Base-by-base conservation (phyloP, 1,140 invertebrate species). In the Acromyrmex heyeri region DNA sequence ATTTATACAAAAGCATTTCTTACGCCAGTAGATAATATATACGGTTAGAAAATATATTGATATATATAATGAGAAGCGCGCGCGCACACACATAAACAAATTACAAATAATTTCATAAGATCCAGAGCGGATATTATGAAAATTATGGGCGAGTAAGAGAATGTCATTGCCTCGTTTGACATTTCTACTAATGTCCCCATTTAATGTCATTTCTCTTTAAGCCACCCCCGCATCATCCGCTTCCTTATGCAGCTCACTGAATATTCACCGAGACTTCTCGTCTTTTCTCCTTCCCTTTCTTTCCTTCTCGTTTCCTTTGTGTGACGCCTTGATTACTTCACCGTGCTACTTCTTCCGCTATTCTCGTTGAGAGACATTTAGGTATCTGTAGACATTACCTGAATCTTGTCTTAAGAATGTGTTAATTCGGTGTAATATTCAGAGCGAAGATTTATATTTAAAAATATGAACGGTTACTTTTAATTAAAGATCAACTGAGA, bases 201-300 rank as follows among this genome's bases (percentile, higher is more conserved):
- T 82, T 82, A 82, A 82, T 82, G 67, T 82, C 79, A 72, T 59
- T 55, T 73, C 79, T 82, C 65, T 53, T 72, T 82, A 73, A 82
- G 67, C 67, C 65, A 82, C 79, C 79, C 79, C 67, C 79, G 79
- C 79, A 30, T 48, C 67, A 82, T 48, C 24, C 53, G 16, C 67
- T 82, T 73, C 53, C 53, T 82, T 57, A 34, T 30, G 18, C 79
- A 21, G 67, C 79, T 82, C 67, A 72, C 67, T 82, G 67, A 82
- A 82, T 82, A 82, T 82, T 82, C 79, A 82, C 67, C 18, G 53
- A 73, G 67, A 21, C 53, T 85, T 65, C 24, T 16, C 24, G 38
- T 50, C 64, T 61, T 69, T 14, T 18, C 76, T 67, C 44, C 27
- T 50, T 34, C 30, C 12, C 16, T 61, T 57, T 85, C 34, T 48